Evolutionary conservation across 2,113 vertebrate genomes (phyloP).

Genomic region (Calcarius ornatus): DNA sequence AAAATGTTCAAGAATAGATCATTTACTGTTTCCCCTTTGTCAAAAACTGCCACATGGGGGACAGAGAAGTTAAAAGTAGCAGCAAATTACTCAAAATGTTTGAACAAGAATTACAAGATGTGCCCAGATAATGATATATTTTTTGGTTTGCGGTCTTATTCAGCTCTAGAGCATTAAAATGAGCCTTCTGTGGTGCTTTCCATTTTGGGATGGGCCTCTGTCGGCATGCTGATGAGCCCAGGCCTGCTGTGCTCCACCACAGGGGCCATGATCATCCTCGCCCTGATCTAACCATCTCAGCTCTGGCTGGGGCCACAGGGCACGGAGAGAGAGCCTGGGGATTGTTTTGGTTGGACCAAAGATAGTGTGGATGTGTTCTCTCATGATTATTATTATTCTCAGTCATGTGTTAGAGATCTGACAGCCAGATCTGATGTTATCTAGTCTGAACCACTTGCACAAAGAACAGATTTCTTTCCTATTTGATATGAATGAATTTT

Average conservation of each 20-base stretch:
- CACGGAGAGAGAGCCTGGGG: not conserved
- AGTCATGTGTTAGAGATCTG: not conserved
- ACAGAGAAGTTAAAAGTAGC: conserved; percentile 32
- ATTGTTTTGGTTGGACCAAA: not conserved
- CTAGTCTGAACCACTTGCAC: not conserved
- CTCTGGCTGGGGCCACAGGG: not conserved
- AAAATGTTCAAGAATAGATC: conserved; percentile 16
- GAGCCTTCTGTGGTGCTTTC: conserved; percentile 16
- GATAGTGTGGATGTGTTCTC: not conserved
- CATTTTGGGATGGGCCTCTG: not conserved
- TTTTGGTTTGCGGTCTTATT: conserved; percentile 18
- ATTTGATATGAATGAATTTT: not conserved
- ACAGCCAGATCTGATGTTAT: not conserved
- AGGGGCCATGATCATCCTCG: rapidly evolving
- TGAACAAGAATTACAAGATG: conserved; percentile 38
- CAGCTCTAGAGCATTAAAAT: not conserved
- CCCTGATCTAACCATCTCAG: not conserved
- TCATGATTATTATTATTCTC: not conserved
- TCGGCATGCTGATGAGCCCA: not conserved
- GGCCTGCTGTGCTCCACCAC: not conserved
- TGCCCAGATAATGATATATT: conserved; percentile 46
- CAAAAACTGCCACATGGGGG: conserved; percentile 7
- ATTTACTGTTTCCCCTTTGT: conserved; percentile 49
- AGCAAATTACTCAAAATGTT: conserved; percentile 43
- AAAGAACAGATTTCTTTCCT: not conserved